Evolutionary conservation across 2,797 vertebrate species (phyloP).

Genomic region (Falco novaeseelandiae): DNA sequence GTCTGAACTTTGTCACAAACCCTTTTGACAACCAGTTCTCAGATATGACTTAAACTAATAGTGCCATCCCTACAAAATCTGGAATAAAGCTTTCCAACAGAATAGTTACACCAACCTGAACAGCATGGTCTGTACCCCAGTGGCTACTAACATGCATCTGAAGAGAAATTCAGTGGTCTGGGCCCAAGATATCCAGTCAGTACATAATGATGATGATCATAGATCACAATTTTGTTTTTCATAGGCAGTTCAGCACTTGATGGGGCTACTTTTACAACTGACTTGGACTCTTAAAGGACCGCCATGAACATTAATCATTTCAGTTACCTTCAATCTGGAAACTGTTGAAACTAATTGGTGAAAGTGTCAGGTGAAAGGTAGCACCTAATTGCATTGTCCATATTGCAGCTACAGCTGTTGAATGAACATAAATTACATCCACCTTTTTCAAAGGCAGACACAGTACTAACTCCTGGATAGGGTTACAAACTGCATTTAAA

Average conservation of each 20-base stretch:
- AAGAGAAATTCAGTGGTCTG: neutral
- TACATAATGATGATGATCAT: too few relatives aligned
- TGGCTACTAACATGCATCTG: neutral
- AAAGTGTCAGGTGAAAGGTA: neutral
- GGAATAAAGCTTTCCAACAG: neutral
- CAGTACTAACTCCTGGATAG: neutral
- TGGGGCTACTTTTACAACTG: neutral
- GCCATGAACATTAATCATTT: neutral
- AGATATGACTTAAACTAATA: neutral
- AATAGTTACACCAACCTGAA: neutral
- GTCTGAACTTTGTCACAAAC: neutral
- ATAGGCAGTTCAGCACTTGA: neutral
- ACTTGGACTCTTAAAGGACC: neutral
- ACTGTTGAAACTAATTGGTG: neutral
- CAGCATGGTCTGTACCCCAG: fast-evolving
- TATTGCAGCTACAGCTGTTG: neutral
- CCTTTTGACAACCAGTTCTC: neutral
- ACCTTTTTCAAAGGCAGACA: neutral
- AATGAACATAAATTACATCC: neutral
- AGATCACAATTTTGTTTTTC: neutral
- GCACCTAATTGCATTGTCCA: neutral
- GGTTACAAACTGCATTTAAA: neutral
- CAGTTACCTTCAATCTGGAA: neutral
- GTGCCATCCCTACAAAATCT: neutral
- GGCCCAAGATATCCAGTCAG: neutral